Base-by-base conservation (phyloP, 2,888 invertebrate genomes). In the Campoletis raptor region DNA sequence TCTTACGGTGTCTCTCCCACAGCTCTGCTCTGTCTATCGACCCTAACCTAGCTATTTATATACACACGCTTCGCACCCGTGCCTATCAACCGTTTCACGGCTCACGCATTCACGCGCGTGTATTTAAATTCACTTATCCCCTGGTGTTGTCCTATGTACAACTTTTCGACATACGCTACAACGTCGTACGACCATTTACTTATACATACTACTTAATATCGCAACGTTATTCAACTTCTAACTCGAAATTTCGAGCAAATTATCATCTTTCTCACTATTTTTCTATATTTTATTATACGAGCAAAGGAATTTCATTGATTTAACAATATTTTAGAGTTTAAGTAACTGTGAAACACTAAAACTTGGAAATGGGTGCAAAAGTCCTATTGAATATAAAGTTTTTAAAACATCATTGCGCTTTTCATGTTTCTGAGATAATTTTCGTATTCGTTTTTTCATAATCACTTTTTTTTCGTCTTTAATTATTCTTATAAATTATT, bases 11-110 rank as follows among this genome's bases (percentile, higher is more conserved):
- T 61, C 48, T 57, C 30, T 30, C n/a, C 37, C 89, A 89, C 89
- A 42, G 89, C 89, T 90, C 89, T 93, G 89, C 89, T 90, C 89
- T 93, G 93, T 93, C 91, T 93, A 90, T 92, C 93, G 93, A 93
- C 93, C 93, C 93, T 92, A 92, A 92, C 92, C 92, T 91, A 90
- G 91, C 92, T 93, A 93, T 93, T 93, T 93, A 93, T 93, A 93
- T 88, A 90, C 91, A 89, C 90, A 89, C 78, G 87, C 87, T 85
- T 87, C 87, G 88, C 88, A 85, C 90, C 89, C 89, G 89, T 88
- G 86, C 84, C 88, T 80, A 89, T 84, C 86, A 81, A 86, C 67
- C 86, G 86, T 84, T 89, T 84, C 87, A 87, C 86, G 76, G 80
- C 82, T 87, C 83, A 85, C 85, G 85, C 87, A 78, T 70, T 73